Conservation (phyloP, 2,888 invertebrate genomes). For the Sesia apiformis region DNA sequence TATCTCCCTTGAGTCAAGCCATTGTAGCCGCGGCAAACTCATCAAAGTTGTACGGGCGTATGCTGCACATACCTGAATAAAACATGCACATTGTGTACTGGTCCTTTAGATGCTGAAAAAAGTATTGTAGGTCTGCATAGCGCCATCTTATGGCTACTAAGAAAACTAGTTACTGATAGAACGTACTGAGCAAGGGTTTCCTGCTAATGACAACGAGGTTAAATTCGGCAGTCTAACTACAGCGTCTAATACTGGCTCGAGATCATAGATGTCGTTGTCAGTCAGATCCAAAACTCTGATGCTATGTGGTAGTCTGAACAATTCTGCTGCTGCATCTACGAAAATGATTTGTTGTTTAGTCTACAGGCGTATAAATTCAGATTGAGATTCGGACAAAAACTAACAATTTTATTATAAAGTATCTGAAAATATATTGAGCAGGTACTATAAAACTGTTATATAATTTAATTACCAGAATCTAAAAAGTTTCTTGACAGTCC, state of each 20-base stretch:
- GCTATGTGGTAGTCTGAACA: slow-evolving; percentile 29
- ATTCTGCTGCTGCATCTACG: slow-evolving; percentile 7
- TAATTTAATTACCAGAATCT: slow-evolving; percentile 26
- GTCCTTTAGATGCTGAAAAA: neutral
- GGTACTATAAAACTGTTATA: too few relatives aligned
- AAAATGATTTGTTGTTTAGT: neutral
- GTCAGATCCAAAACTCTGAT: slow-evolving; percentile 65
- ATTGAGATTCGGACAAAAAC: too few relatives aligned
- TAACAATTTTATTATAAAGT: too few relatives aligned
- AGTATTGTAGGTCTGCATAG: slow-evolving; percentile 4
- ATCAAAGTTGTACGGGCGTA: slow-evolving; percentile 58
- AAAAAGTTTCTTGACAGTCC: slow-evolving; percentile 68
- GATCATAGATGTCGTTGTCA: slow-evolving; percentile 73
- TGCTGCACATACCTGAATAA: slow-evolving; percentile 46
- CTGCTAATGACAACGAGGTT: slow-evolving; percentile 59
- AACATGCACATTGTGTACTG: neutral
- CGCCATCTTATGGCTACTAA: slow-evolving; percentile 31
- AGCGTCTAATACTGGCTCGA: slow-evolving; percentile 48
- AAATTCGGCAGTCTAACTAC: slow-evolving; percentile 45
- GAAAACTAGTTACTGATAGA: slow-evolving; percentile 2
- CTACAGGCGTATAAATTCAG: too few relatives aligned
- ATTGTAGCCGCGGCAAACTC: slow-evolving; percentile 51
- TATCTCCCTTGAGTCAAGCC: slow-evolving; percentile 67
- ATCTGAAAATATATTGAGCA: too few relatives aligned
- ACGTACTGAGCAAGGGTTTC: slow-evolving; percentile 75